Evolutionary conservation across 1,140 invertebrate species (phyloP).

Genomic region (Eupristina koningsbergeri): DNA sequence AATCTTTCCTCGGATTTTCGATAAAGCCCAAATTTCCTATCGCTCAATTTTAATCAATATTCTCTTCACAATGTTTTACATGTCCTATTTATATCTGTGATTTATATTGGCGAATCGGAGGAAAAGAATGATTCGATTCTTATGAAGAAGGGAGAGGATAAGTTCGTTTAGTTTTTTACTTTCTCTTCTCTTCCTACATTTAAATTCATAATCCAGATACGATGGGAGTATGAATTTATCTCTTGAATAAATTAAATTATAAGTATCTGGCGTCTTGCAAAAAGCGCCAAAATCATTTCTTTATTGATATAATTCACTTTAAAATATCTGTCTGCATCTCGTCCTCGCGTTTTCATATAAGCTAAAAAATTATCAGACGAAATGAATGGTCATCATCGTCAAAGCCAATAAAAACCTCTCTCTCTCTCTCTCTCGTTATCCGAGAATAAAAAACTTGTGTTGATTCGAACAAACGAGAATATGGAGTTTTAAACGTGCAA

Average conservation of each 20-base stretch:
- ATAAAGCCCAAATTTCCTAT: too few relatives aligned
- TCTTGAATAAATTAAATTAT: not conserved
- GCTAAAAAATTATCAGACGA: not conserved
- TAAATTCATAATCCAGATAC: not conserved
- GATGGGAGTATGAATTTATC: not conserved
- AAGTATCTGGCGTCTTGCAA: not conserved
- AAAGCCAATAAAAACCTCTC: not conserved
- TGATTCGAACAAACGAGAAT: not conserved
- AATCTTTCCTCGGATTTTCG: not conserved
- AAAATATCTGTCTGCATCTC: not conserved
- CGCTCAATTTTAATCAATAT: too few relatives aligned
- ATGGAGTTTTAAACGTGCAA: not conserved
- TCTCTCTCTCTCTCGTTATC: not conserved
- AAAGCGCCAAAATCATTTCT: not conserved
- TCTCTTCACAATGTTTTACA: too few relatives aligned
- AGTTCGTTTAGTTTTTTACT: not conserved
- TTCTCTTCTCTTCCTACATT: not conserved
- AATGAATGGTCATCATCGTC: constrained; percentile 1
- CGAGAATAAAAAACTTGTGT: constrained; percentile 8
- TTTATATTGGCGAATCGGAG: not conserved
- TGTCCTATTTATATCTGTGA: too few relatives aligned
- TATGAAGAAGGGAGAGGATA: too few relatives aligned
- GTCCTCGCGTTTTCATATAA: not conserved
- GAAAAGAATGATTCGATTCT: not conserved
- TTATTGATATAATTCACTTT: not conserved